Evolutionary conservation across 2,888 invertebrate genomes (phyloP).

Genomic region (Lacanobia wlatinum): DNA sequence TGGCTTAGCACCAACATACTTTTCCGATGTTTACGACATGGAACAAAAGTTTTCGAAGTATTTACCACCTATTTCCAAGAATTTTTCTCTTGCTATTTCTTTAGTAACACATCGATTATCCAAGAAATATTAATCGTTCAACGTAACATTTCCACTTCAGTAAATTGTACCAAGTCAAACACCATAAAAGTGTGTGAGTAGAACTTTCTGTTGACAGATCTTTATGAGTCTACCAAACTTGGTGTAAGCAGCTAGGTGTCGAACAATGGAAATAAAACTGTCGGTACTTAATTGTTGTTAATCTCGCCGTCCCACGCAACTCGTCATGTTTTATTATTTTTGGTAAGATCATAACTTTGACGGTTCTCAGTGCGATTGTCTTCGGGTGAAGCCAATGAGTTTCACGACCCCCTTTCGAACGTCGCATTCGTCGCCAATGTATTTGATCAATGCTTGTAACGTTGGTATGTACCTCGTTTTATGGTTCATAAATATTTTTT

Average conservation of each 20-base stretch:
- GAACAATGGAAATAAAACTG: constrained; percentile 67
- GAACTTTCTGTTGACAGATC: constrained; percentile 65
- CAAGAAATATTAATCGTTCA: constrained; percentile 44
- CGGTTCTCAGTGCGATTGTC: constrained; percentile 35
- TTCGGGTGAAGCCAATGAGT: constrained; percentile 41
- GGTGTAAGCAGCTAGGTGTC: constrained; percentile 58
- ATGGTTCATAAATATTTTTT: constrained; percentile 82
- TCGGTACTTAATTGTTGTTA: constrained; percentile 62
- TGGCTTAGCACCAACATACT: constrained; percentile 19
- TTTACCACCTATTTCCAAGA: constrained; percentile 19
- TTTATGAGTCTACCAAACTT: constrained; percentile 62
- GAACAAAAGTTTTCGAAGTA: constrained; percentile 19
- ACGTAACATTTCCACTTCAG: constrained; percentile 39
- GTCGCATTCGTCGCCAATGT: constrained; percentile 67
- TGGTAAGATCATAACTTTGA: constrained; percentile 40
- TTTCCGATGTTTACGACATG: constrained; percentile 22
- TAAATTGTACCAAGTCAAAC: constrained; percentile 53
- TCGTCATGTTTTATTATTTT: constrained; percentile 52
- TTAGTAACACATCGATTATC: constrained; percentile 6
- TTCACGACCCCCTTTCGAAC: constrained; percentile 46
- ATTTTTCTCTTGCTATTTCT: constrained; percentile 14
- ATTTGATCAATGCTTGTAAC: constrained; percentile 80
- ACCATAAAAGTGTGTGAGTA: constrained; percentile 52
- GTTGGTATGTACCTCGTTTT: constrained; percentile 74
- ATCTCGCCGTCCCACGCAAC: constrained; percentile 57